phyloP scores from a whole-genome alignment of 2,113 vertebrate genomes.

The Rhea americana region DNA sequence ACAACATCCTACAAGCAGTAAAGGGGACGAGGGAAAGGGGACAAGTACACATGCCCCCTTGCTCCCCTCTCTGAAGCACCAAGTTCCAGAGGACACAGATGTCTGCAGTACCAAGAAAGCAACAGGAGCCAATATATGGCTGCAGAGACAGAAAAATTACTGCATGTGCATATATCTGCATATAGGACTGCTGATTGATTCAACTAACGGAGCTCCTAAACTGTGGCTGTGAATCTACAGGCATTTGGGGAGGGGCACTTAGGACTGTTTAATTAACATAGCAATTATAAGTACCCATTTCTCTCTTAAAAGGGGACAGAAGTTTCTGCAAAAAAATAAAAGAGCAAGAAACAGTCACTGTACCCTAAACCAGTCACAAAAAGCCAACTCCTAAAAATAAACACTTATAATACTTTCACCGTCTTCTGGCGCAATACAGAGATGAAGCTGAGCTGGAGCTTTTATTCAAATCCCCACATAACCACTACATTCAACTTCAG shows the following conservation, averaged over 20 bases:
- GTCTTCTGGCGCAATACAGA: not conserved
- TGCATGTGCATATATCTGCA: not conserved
- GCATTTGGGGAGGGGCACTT: not conserved
- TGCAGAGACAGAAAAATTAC: not conserved
- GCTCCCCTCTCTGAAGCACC: rapidly evolving
- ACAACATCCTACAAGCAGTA: not conserved
- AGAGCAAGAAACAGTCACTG: not conserved
- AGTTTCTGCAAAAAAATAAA: not conserved
- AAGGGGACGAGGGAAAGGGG: not conserved
- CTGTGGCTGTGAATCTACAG: not conserved
- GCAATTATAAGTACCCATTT: not conserved
- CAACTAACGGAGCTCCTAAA: not conserved
- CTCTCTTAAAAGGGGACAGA: not conserved
- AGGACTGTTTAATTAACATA: not conserved
- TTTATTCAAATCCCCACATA: not conserved
- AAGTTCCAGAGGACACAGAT: not conserved
- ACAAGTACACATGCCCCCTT: not conserved
- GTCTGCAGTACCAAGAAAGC: not conserved
- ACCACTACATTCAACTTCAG: not conserved
- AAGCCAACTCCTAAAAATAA: not conserved
- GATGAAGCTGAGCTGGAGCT: not conserved
- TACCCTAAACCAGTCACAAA: not conserved
- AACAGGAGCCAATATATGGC: rapidly evolving
- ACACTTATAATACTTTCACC: not conserved
- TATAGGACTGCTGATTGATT: not conserved